A percentile compares a stretch with the other conserved stretches of the same genome.
Evolutionary conservation across 2,888 invertebrate genomes (phyloP).

Genomic region (Blera fallax): DNA sequence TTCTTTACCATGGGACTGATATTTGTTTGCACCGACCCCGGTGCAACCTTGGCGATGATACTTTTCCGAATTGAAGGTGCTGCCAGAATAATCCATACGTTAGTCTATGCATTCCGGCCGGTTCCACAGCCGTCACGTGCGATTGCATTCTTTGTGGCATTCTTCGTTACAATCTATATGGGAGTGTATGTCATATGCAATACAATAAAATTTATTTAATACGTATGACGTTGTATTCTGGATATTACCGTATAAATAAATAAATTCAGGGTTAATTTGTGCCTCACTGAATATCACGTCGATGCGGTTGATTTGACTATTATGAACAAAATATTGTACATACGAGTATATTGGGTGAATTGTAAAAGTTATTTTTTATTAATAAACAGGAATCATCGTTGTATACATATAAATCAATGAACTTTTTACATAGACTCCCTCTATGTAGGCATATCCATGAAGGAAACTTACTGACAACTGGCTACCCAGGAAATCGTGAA

Average conservation of each 20-base stretch:
- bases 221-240: not conserved
- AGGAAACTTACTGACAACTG: no score
- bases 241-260: not conserved
- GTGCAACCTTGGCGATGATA: conserved; percentile 82
- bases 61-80: conserved; percentile 84
- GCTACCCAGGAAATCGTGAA: no score
- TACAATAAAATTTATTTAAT: conserved; percentile 50
- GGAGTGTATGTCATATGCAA: conserved; percentile 66
- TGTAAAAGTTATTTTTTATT: not conserved
- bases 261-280: not conserved
- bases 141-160: conserved; percentile 81
- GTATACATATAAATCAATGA: no score
- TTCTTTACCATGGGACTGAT: conserved; percentile 84
- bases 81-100: conserved; percentile 84
- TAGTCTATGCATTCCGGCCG: conserved; percentile 85
- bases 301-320: not conserved
- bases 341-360: not conserved
- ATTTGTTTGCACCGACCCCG: conserved; percentile 84
- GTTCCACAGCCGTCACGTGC: conserved; percentile 84
- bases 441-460: no score
- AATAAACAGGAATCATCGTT: not conserved
- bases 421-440: no score
- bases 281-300: not conserved
- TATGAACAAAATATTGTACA: not conserved
- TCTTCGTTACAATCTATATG: conserved; percentile 83